phyloP scores from a whole-genome alignment of 2,797 vertebrate species.

The Cuculus canorus region DNA sequence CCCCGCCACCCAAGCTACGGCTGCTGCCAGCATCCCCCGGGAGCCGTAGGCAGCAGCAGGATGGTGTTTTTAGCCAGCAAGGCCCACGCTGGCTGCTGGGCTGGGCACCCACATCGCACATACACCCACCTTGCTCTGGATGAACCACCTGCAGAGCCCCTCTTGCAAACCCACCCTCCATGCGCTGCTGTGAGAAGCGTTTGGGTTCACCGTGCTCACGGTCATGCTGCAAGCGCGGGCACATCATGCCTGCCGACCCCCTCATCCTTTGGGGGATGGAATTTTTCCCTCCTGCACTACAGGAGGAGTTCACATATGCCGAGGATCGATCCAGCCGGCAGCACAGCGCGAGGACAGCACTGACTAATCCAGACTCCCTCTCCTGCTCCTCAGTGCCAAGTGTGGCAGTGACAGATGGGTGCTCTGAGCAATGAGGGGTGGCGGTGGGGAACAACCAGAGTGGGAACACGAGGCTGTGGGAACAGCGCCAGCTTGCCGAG shows the following conservation, averaged over 20 bases:
- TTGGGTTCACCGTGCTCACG: accelerated
- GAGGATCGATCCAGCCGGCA: background rate
- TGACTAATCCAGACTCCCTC: slow-evolving; percentile 56
- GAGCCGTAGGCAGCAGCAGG: background rate
- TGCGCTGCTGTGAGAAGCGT: background rate
- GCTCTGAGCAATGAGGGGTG: slow-evolving; percentile 11
- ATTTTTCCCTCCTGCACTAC: background rate
- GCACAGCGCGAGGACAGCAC: background rate
- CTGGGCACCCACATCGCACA: accelerated
- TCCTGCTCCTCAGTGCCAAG: background rate
- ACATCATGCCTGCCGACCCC: background rate
- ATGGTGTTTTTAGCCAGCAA: background rate
- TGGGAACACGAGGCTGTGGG: background rate
- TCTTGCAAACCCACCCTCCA: background rate
- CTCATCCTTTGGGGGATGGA: background rate
- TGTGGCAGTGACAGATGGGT: background rate
- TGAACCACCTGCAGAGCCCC: background rate
- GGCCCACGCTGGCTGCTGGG: background rate
- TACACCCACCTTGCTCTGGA: accelerated
- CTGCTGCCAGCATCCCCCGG: background rate
- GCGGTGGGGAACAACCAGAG: slow-evolving; percentile 25
- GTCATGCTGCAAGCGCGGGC: accelerated
- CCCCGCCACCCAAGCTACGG: accelerated
- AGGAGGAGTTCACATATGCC: background rate
- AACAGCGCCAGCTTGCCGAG: background rate